Percentiles rank a stretch among this genome's conserved stretches.
These are phyloP conservation scores for Brevipalpus yothersi DNA, from an alignment of 1,140 invertebrate genomes.

Conservation along the genomic window DNA sequence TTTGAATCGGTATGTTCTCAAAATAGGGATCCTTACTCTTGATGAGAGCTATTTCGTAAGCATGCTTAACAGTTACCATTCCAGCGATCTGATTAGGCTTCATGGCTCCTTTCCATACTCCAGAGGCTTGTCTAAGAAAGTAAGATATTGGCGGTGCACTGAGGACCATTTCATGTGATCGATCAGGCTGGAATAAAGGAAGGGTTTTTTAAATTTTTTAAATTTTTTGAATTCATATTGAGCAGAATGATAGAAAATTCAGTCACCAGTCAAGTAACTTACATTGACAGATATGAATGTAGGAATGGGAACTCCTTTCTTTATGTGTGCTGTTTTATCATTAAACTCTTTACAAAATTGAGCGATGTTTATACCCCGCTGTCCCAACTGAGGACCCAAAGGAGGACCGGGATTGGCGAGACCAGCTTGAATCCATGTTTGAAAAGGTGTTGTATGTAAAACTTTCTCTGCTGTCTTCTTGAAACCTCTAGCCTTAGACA, in stretches of 20 bases:
- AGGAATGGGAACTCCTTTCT: constrained; percentile 71
- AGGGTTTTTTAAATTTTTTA: not conserved
- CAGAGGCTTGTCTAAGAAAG: constrained; percentile 83
- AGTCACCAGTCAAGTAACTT: constrained; percentile 9
- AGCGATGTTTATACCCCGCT: constrained; percentile 73
- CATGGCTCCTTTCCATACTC: constrained; percentile 57
- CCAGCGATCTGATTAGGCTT: constrained; percentile 41
- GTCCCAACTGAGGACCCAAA: constrained; percentile 14
- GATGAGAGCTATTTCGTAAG: constrained; percentile 94
- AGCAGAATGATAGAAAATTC: not conserved
- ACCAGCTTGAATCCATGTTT: constrained; percentile 13
- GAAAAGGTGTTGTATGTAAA: constrained; percentile 12
- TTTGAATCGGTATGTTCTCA: constrained; percentile 35
- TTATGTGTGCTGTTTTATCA: constrained; percentile 68
- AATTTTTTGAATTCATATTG: not conserved
- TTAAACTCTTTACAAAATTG: constrained; percentile 98
- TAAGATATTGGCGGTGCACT: constrained; percentile 58
- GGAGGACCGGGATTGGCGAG: constrained; percentile 15
- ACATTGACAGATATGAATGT: constrained; percentile 46
- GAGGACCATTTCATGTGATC: constrained; percentile 56
- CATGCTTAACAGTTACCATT: constrained; percentile 76
- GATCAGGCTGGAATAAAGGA: constrained; percentile 33
- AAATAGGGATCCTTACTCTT: constrained; percentile 61
- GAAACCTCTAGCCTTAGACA: not conserved
- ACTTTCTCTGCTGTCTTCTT: constrained; percentile 14